phyloP scores from a whole-genome alignment of 2,888 invertebrate species.

The Spatulosminthurus flaviceps region DNA sequence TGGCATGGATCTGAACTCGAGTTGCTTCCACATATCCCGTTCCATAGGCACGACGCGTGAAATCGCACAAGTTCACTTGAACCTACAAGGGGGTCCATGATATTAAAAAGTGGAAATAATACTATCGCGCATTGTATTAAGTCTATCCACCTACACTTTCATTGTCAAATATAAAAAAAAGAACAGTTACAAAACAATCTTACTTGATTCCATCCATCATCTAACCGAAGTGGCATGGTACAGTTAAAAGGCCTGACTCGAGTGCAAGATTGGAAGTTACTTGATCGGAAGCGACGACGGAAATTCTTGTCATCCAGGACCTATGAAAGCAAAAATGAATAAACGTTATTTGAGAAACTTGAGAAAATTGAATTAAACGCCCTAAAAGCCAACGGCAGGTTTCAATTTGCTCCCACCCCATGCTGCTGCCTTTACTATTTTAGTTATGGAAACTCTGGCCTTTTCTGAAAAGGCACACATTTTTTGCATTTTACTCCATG shows the following conservation, averaged over 20 bases:
- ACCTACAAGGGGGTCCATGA: constrained; percentile 65
- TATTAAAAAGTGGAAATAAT: neutral
- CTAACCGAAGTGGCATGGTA: constrained; percentile 74
- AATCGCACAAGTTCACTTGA: constrained; percentile 74
- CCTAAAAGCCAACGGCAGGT: too few relatives aligned
- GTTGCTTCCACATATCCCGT: constrained; percentile 74
- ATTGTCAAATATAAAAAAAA: neutral
- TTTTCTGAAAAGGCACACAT: too few relatives aligned
- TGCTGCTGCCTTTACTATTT: too few relatives aligned
- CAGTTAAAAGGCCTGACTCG: constrained; percentile 74
- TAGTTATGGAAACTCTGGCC: too few relatives aligned
- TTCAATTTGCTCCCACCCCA: too few relatives aligned
- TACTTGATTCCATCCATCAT: constrained; percentile 72
- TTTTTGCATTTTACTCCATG: too few relatives aligned
- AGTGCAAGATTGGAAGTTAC: constrained; percentile 73
- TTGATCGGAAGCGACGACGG: constrained; percentile 72
- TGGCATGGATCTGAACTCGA: constrained; percentile 73
- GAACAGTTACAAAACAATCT: neutral
- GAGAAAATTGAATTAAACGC: neutral
- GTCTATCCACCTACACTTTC: too few relatives aligned
- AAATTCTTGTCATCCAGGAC: constrained; percentile 73
- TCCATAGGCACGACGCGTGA: constrained; percentile 73
- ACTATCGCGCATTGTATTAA: too few relatives aligned
- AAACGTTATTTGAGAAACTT: neutral
- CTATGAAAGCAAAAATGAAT: constrained; percentile 65